phyloP scores from a whole-genome alignment of 2,797 vertebrate species.

The Bovichtus variegatus region DNA sequence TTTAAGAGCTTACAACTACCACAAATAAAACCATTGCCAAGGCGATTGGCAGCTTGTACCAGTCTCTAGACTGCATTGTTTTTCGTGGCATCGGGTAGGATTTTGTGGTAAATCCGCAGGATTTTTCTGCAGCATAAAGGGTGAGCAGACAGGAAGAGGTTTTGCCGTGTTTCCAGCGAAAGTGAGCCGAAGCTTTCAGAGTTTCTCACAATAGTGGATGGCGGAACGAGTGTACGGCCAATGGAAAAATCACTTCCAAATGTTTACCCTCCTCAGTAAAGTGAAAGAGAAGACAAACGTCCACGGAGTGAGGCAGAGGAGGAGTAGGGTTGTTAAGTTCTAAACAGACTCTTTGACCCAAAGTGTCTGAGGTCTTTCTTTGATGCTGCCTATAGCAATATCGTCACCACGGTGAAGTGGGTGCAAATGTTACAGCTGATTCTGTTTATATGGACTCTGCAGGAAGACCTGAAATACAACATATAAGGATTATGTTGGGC shows the following conservation, averaged over 20 bases:
- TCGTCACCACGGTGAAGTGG: constrained; percentile 17
- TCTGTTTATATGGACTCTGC: constrained; percentile 9
- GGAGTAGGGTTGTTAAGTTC: constrained; percentile 44
- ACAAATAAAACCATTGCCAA: constrained; percentile 43
- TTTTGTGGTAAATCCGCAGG: constrained; percentile 44
- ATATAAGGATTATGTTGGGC: background rate
- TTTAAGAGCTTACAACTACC: constrained; percentile 25
- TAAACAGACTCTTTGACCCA: constrained; percentile 62
- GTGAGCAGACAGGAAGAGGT: constrained; percentile 43
- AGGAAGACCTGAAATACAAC: constrained; percentile 3
- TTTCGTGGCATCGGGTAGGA: constrained; percentile 4
- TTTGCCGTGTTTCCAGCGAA: constrained; percentile 41
- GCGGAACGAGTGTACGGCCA: constrained; percentile 60
- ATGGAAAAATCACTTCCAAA: constrained; percentile 78
- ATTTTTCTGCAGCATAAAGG: constrained; percentile 33
- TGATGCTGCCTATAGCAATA: constrained; percentile 44
- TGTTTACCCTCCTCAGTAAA: constrained; percentile 69
- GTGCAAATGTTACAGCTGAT: constrained; percentile 34
- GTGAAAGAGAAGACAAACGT: constrained; percentile 62
- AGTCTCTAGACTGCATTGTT: constrained; percentile 22
- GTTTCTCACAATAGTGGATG: constrained; percentile 48
- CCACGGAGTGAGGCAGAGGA: constrained; percentile 41
- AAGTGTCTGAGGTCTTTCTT: constrained; percentile 44
- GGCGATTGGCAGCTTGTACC: background rate
- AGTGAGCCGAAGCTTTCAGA: constrained; percentile 39